These are phyloP conservation scores for Trachelus troglodyta DNA, from an alignment of 2,888 invertebrate genomes.

Conservation along the genomic window DNA sequence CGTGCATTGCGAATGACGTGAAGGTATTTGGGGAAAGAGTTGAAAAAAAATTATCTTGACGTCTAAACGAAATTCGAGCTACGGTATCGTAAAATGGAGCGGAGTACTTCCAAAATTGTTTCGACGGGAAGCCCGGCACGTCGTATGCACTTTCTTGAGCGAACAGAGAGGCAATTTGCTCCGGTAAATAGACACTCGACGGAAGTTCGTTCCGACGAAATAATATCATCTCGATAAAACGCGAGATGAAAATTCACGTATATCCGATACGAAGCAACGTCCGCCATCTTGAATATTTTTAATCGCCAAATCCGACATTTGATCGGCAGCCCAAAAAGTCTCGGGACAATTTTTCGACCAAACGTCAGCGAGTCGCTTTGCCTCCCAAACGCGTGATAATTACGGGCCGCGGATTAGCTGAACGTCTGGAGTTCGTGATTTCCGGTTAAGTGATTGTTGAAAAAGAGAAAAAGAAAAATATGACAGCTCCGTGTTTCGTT, in stretches of 20 bases:
- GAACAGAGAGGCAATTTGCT: not conserved
- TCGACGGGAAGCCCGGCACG: not conserved
- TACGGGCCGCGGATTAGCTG: too few species aligned
- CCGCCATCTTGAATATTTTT: not conserved
- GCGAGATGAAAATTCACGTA: not conserved
- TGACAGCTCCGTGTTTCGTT: constrained; percentile 64
- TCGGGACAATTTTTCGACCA: too few species aligned
- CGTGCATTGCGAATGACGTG: not conserved
- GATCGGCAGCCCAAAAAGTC: too few species aligned
- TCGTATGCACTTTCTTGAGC: not conserved
- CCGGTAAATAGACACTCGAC: not conserved
- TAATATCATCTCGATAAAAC: not conserved
- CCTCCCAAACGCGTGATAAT: too few species aligned
- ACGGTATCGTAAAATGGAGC: not conserved
- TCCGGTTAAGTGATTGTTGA: too few species aligned
- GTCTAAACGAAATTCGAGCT: not conserved
- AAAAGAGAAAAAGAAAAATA: not conserved
- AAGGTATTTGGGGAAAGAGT: not conserved
- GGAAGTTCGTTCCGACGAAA: not conserved
- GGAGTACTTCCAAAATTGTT: not conserved
- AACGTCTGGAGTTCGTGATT: too few species aligned
- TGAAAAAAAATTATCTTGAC: not conserved
- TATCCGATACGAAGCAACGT: not conserved
- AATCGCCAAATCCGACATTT: not conserved
- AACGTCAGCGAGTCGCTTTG: too few species aligned